A percentile compares a stretch with the other conserved stretches of the same genome.
Conservation (phyloP, 2,888 invertebrate species). For the Leptopilina myrica region DNA sequence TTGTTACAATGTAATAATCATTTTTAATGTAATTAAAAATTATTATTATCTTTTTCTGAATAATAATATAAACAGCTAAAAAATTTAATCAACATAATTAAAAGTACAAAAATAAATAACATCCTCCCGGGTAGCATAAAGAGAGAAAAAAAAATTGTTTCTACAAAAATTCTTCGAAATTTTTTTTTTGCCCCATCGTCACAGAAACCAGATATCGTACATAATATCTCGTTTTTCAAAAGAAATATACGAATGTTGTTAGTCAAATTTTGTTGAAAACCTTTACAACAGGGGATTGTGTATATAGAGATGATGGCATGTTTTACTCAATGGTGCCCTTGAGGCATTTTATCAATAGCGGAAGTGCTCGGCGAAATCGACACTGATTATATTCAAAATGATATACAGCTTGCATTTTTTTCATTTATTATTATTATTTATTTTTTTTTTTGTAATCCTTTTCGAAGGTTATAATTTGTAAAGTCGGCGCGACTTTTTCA, state of each 20-base stretch:
- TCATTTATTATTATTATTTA: too few species aligned
- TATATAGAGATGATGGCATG: neutral
- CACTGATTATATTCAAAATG: slow-evolving; percentile 48
- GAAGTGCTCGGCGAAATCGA: slow-evolving; percentile 28
- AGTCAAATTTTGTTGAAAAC: neutral
- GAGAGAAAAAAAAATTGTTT: too few species aligned
- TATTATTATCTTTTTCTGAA: too few species aligned
- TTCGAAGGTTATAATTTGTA: slow-evolving; percentile 56
- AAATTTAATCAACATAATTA: too few species aligned
- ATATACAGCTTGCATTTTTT: slow-evolving; percentile 44
- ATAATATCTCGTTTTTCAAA: neutral
- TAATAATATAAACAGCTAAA: too few species aligned
- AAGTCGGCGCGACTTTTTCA: slow-evolving; percentile 62
- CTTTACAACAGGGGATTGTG: neutral
- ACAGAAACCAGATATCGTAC: too few species aligned
- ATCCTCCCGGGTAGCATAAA: too few species aligned
- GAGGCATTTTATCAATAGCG: slow-evolving; percentile 29
- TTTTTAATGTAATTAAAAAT: too few species aligned
- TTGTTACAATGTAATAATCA: too few species aligned
- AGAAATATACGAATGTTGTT: neutral
- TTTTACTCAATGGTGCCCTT: slow-evolving; percentile 4
- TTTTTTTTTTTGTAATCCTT: slow-evolving; percentile 42
- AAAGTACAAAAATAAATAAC: too few species aligned
- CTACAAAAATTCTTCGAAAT: too few species aligned
- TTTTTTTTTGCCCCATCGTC: neutral